phyloP scores from a whole-genome alignment of 2,888 invertebrate genomes.

The Petrophora chlorosata region DNA sequence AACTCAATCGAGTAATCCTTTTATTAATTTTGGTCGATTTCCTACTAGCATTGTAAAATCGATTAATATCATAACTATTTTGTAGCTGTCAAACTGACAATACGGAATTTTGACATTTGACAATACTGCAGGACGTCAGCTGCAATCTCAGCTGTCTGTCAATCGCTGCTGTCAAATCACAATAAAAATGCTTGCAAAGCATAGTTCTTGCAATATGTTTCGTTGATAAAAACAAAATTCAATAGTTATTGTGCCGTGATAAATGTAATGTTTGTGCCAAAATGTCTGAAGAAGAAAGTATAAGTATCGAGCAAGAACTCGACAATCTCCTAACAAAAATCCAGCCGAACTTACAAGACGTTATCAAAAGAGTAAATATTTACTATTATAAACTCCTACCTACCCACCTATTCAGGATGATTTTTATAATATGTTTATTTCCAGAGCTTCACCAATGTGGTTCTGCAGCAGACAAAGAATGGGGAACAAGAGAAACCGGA shows the following conservation, averaged over 20 bases:
- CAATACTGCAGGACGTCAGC: too few relatives aligned
- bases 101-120: too few relatives aligned
- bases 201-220: conserved; percentile 22
- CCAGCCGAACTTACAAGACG: conserved; percentile 83
- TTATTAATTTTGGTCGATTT: too few relatives aligned
- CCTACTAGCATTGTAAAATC: too few relatives aligned
- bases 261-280: conserved; percentile 50
- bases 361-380: conserved; percentile 83
- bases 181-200: too few relatives aligned
- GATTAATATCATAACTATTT: too few relatives aligned
- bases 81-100: too few relatives aligned
- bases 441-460: conserved; percentile 85
- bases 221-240: conserved; percentile 25
- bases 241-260: conserved; percentile 12
- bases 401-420: too few relatives aligned
- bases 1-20: too few relatives aligned
- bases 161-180: too few relatives aligned
- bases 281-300: conserved; percentile 67
- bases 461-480: conserved; percentile 76
- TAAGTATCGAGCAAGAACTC: conserved; percentile 78
- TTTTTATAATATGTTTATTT: conserved; percentile 38
- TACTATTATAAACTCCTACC: too few relatives aligned
- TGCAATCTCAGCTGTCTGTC: too few relatives aligned
- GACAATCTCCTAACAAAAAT: conserved; percentile 75
- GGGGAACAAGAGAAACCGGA: conserved; percentile 75